Conservation (phyloP, 2,797 vertebrate species). For the Phoebastria nigripes region DNA sequence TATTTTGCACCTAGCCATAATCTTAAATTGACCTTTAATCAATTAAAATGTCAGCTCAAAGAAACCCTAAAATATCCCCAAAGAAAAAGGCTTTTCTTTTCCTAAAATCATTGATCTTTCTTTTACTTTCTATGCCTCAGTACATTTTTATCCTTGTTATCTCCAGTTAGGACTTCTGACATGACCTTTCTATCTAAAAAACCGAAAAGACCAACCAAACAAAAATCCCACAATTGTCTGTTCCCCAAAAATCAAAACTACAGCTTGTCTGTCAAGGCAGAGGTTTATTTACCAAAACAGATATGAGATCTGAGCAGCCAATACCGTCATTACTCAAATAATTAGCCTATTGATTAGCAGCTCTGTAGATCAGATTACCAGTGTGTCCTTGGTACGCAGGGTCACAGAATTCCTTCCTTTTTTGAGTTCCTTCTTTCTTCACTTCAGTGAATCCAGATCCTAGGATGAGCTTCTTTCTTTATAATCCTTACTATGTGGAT, state of each 20-base stretch:
- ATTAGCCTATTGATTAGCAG: background rate
- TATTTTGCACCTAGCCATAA: background rate
- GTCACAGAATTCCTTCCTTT: background rate
- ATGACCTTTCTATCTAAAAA: background rate
- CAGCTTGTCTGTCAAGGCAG: background rate
- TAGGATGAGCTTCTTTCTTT: background rate
- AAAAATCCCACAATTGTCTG: accelerated
- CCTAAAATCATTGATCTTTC: background rate
- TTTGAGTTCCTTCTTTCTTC: background rate
- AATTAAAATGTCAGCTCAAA: background rate
- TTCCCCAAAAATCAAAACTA: background rate
- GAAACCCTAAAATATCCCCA: accelerated
- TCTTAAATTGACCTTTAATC: background rate
- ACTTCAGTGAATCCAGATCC: background rate
- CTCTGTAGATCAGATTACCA: background rate
- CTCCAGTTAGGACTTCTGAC: background rate
- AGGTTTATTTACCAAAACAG: background rate
- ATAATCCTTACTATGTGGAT: background rate
- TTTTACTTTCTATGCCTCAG: background rate
- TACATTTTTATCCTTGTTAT: background rate
- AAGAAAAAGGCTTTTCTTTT: background rate
- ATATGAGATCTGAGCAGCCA: background rate
- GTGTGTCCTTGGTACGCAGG: background rate
- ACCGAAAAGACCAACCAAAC: accelerated
- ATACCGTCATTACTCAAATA: background rate